phyloP scores from a whole-genome alignment of 1,140 invertebrate genomes.

The Brachionus sp. region DNA sequence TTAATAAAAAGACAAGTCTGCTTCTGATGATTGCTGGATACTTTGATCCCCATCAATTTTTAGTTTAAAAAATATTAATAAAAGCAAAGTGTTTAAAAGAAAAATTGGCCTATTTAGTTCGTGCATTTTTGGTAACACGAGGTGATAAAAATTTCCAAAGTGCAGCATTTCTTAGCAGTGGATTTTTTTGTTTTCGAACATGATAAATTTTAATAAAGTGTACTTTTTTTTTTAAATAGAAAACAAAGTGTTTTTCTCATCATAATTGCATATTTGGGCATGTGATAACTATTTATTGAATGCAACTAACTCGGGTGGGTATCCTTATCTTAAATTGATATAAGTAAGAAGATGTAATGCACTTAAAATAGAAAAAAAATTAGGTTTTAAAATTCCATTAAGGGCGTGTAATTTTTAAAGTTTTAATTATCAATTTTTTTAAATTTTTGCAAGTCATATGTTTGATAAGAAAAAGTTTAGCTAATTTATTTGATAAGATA shows the following conservation, averaged over 20 bases:
- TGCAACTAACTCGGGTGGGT: not conserved
- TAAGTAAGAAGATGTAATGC: not conserved
- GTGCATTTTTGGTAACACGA: not conserved
- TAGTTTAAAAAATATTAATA: not conserved
- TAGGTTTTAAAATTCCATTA: not conserved
- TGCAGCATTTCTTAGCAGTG: not conserved
- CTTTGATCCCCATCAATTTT: not conserved
- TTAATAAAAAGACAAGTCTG: not conserved
- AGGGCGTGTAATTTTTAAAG: not conserved
- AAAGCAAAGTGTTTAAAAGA: not conserved
- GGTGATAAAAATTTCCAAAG: not conserved
- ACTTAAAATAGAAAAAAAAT: not conserved
- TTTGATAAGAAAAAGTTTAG: not conserved
- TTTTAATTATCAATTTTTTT: not conserved
- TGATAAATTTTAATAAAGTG: too few species aligned
- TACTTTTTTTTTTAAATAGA: too few species aligned
- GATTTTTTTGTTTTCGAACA: too few species aligned
- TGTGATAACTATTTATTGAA: not conserved
- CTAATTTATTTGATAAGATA: not conserved
- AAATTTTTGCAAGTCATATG: not conserved
- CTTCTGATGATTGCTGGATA: not conserved
- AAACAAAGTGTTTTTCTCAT: not conserved
- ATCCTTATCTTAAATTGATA: not conserved
- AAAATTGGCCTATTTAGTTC: not conserved
- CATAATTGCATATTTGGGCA: not conserved